A percentile compares a stretch with the other conserved stretches of the same genome.
phyloP scores from a whole-genome alignment of 1,140 invertebrate species.

The Gyrodactylus salaris region DNA sequence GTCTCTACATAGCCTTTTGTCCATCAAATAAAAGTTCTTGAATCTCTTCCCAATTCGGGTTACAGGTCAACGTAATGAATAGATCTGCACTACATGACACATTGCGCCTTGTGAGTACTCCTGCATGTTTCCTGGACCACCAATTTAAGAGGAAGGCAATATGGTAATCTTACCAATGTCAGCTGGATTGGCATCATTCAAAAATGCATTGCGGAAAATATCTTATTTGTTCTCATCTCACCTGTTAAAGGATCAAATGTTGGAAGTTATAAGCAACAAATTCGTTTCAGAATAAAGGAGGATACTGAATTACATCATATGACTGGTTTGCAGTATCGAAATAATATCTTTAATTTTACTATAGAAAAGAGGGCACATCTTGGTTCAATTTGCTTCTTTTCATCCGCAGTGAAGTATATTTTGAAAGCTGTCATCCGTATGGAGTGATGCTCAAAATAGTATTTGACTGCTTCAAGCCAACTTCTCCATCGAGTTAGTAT shows the following conservation, averaged over 20 bases:
- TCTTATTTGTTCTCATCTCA: not conserved
- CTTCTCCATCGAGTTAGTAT: too few species aligned
- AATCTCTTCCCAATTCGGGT: slow-evolving; percentile 17
- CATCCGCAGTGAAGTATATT: too few species aligned
- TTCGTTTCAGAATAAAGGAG: too few species aligned
- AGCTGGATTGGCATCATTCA: not conserved
- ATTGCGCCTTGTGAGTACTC: slow-evolving; percentile 1
- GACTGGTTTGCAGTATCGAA: too few species aligned
- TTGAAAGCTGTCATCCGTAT: too few species aligned
- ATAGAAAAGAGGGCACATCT: too few species aligned
- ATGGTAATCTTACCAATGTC: not conserved
- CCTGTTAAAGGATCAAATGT: not conserved
- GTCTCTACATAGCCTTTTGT: slow-evolving; percentile 16
- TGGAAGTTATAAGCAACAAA: not conserved
- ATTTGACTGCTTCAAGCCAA: too few species aligned
- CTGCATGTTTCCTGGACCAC: not conserved
- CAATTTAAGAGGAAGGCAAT: not conserved
- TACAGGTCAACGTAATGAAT: slow-evolving; percentile 14
- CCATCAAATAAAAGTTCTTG: slow-evolving; percentile 12
- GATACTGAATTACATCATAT: too few species aligned
- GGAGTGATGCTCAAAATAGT: too few species aligned
- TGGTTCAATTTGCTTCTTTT: too few species aligned
- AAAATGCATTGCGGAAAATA: not conserved
- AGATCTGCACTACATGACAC: not conserved
- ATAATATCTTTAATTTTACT: too few species aligned